phyloP scores from a whole-genome alignment of 2,888 invertebrate genomes.

The Hypsopygia costalis region DNA sequence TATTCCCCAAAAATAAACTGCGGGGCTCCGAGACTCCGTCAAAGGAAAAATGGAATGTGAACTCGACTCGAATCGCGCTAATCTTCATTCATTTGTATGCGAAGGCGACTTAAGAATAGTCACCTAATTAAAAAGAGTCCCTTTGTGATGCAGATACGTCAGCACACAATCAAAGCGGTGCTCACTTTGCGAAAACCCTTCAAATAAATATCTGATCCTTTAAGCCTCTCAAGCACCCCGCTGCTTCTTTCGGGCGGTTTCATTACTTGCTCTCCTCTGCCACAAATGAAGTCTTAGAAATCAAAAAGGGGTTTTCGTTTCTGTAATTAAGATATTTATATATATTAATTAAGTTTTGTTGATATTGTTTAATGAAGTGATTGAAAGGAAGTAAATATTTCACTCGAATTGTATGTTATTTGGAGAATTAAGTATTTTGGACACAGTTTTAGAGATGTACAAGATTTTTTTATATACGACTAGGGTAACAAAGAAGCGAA shows the following conservation, averaged over 20 bases:
- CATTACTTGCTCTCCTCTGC: conserved; percentile 27
- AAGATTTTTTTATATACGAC: no score
- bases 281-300: conserved; percentile 31
- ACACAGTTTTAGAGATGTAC: no score
- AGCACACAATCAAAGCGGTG: conserved; percentile 46
- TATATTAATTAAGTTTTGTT: neutral
- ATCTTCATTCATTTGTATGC: conserved; percentile 64
- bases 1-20: conserved; percentile 38
- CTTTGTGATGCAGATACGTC: conserved; percentile 66
- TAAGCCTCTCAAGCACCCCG: conserved; percentile 23
- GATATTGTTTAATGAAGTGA: neutral
- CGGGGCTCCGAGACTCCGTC: conserved; percentile 34
- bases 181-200: conserved; percentile 42
- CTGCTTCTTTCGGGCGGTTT: conserved; percentile 35
- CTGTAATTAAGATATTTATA: conserved; percentile 14
- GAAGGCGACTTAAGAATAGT: conserved; percentile 50
- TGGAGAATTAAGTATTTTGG: no score
- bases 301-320: conserved; percentile 22
- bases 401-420: no score
- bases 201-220: conserved; percentile 45
- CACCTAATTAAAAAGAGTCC: conserved; percentile 66
- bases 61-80: conserved; percentile 38
- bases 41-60: conserved; percentile 46
- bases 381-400: neutral
- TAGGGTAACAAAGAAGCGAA: no score